phyloP scores from a whole-genome alignment of 2,113 vertebrate species.

The Phrynosoma blainvillii region DNA sequence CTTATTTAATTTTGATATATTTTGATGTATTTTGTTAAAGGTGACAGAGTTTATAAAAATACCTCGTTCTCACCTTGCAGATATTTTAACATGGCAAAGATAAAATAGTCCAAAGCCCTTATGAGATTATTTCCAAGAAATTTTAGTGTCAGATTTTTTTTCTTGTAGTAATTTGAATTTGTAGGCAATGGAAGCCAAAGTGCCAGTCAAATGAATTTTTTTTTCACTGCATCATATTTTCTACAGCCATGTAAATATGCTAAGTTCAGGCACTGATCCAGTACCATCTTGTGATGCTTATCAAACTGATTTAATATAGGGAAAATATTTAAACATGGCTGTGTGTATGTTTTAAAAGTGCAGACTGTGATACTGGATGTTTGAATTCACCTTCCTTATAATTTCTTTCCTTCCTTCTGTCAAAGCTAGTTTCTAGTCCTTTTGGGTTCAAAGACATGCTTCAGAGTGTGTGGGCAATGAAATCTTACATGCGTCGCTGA shows the following conservation, averaged over 20 bases:
- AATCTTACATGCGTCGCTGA: neutral
- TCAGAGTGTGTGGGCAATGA: neutral
- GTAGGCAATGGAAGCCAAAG: conserved; percentile 31
- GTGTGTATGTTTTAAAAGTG: neutral
- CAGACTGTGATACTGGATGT: neutral
- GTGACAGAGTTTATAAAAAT: neutral
- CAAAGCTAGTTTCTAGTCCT: neutral
- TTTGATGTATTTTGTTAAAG: conserved; percentile 13
- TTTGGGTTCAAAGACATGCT: neutral
- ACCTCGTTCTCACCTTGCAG: conserved; percentile 15
- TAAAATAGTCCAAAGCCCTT: conserved; percentile 19
- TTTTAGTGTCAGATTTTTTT: conserved; percentile 46
- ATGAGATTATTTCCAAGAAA: conserved; percentile 33
- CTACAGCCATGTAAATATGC: conserved; percentile 10
- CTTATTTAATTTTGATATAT: neutral
- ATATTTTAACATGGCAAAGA: conserved; percentile 23
- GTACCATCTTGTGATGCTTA: neutral
- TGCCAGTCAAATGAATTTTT: conserved; percentile 14
- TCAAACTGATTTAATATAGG: neutral
- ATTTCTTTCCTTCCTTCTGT: neutral
- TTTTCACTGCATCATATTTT: conserved; percentile 29
- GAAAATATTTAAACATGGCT: neutral
- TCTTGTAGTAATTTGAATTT: conserved; percentile 33
- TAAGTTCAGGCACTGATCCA: neutral
- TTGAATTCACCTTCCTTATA: neutral